Percentiles rank a stretch among this genome's conserved stretches.
Conservation (phyloP, 2,797 vertebrate species). For the Megaceryle alcyon region DNA sequence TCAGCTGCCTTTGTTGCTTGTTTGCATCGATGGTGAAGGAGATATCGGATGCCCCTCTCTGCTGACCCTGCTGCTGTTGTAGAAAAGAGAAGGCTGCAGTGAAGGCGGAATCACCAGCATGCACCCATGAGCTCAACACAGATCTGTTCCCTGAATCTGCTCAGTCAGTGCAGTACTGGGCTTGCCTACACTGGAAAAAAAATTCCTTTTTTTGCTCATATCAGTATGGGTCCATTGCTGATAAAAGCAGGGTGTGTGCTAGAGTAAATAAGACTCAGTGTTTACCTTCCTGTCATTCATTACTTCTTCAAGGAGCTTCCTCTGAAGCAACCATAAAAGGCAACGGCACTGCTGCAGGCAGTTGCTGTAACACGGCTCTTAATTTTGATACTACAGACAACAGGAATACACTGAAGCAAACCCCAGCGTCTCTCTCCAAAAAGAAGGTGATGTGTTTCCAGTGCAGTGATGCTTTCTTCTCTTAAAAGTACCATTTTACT, state of each 20-base stretch:
- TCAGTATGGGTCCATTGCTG: neutral
- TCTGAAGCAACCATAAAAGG: neutral
- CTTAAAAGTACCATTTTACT: neutral
- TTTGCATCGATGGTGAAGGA: slow-evolving; percentile 95
- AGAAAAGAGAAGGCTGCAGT: slow-evolving; percentile 52
- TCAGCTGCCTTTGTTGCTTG: slow-evolving; percentile 97
- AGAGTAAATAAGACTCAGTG: neutral
- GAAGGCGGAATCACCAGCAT: neutral
- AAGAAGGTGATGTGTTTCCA: neutral
- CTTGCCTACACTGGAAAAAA: neutral
- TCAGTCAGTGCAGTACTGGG: neutral
- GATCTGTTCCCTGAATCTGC: neutral
- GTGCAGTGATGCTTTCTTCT: neutral
- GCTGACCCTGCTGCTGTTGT: slow-evolving; percentile 88
- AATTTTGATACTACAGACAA: neutral
- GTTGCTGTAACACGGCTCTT: neutral
- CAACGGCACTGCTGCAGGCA: neutral
- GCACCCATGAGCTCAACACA: neutral
- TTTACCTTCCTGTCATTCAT: slow-evolving; percentile 20
- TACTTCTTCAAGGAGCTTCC: neutral
- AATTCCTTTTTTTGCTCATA: neutral
- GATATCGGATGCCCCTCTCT: slow-evolving; percentile 90
- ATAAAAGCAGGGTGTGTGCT: neutral
- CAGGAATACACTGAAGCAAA: neutral
- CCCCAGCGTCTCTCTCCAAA: neutral